A percentile compares a stretch with the other conserved stretches of the same genome.
These are phyloP conservation scores for Toxostoma redivivum DNA, from an alignment of 2,113 vertebrate genomes.

Conservation along the genomic window DNA sequence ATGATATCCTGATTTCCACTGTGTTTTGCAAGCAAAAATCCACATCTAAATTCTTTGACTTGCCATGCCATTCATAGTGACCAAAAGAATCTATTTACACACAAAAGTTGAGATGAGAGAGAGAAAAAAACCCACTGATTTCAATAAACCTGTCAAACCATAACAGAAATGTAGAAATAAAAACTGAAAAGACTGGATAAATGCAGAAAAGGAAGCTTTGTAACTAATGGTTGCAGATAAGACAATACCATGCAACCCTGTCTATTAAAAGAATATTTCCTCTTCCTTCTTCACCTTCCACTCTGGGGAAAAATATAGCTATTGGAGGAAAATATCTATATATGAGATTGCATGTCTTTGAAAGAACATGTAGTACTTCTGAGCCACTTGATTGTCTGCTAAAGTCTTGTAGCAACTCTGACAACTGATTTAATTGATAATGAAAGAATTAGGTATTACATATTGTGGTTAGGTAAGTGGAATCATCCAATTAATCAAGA, in stretches of 20 bases:
- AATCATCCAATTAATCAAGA: slow-evolving; percentile 40
- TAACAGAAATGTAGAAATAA: neutral
- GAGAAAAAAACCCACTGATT: neutral
- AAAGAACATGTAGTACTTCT: neutral
- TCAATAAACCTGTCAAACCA: neutral
- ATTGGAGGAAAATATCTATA: neutral
- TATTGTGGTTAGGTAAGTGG: slow-evolving; percentile 21
- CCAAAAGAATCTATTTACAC: neutral
- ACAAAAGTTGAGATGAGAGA: neutral
- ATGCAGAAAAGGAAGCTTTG: neutral
- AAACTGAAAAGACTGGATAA: neutral
- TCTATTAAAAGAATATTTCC: neutral
- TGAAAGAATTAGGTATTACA: neutral
- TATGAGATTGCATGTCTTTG: neutral
- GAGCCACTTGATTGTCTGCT: neutral
- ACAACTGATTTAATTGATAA: neutral
- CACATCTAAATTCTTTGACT: neutral
- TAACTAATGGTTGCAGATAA: neutral
- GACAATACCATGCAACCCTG: neutral
- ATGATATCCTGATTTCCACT: neutral
- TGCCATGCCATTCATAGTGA: neutral
- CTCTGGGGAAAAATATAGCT: neutral
- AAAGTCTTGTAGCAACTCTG: neutral
- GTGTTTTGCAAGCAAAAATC: neutral
- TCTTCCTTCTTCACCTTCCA: neutral